Evolutionary conservation across 1,140 invertebrate species (phyloP).

Genomic region (Aphelinus atriplicis): DNA sequence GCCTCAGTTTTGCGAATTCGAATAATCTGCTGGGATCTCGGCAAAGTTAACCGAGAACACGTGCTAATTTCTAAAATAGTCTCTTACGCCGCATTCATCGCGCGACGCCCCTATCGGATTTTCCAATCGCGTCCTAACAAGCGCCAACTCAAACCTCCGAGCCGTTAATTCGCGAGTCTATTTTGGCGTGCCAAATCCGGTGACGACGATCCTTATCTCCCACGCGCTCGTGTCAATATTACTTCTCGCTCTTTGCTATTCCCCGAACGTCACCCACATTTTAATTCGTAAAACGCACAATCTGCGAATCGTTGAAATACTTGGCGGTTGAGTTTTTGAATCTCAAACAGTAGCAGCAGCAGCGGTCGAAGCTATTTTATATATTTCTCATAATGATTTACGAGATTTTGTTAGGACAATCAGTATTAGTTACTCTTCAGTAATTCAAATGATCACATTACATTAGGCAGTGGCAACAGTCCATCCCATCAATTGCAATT

Average conservation of each 20-base stretch:
- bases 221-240: constrained; percentile 17
- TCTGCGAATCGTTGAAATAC: too few relatives aligned
- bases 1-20: neutral
- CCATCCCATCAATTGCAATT: too few relatives aligned
- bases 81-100: neutral
- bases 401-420: too few relatives aligned
- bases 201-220: constrained; percentile 11
- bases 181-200: neutral
- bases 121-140: neutral
- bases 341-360: too few relatives aligned
- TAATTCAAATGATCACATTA: too few relatives aligned
- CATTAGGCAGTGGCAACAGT: too few relatives aligned
- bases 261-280: neutral
- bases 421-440: too few relatives aligned
- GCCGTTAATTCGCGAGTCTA: constrained; percentile 3
- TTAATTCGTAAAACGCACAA: too few relatives aligned
- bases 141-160: neutral
- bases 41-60: too few relatives aligned
- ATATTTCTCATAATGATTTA: too few relatives aligned
- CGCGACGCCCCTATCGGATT: constrained; percentile 5
- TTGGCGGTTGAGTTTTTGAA: too few relatives aligned
- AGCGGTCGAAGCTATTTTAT: too few relatives aligned
- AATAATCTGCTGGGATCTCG: neutral
- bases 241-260: neutral
- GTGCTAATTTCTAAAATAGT: constrained; percentile 28